Conservation (phyloP, 2,797 vertebrate genomes). For the Loris lydekkerianus region DNA sequence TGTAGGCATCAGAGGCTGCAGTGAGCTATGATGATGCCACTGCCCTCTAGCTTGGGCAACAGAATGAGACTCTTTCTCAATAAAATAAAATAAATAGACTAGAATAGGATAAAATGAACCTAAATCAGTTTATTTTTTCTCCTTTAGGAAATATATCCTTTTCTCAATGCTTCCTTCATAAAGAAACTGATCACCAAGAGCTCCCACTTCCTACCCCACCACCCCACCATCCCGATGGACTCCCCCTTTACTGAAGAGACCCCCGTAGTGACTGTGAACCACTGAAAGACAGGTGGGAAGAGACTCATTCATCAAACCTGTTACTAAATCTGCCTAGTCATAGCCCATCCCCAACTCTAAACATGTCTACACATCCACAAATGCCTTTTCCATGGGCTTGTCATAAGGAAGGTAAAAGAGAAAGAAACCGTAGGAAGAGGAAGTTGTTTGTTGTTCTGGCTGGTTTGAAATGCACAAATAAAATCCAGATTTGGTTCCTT, state of each 20-base stretch:
- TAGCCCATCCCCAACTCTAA: not conserved
- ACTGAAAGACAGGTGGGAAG: not conserved
- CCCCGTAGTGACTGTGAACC: not conserved
- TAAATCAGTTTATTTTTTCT: not conserved
- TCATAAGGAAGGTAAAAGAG: not conserved
- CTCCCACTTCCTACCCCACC: not conserved
- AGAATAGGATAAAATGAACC: not conserved
- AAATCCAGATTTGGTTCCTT: constrained; percentile 53
- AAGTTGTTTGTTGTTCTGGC: not conserved
- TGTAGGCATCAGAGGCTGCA: not conserved
- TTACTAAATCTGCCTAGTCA: not conserved
- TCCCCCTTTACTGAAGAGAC: not conserved
- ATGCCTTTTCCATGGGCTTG: not conserved
- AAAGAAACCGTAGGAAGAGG: not conserved
- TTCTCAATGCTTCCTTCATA: not conserved
- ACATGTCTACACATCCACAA: not conserved
- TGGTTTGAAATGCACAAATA: constrained; percentile 71
- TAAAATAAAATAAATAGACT: not conserved
- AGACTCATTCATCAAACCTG: not conserved
- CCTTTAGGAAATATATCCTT: constrained; percentile 59
- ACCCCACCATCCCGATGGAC: not conserved
- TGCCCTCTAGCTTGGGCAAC: not conserved
- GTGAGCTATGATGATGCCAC: not conserved
- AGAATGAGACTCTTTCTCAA: not conserved
- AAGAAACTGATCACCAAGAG: not conserved